A percentile compares a stretch with the other conserved stretches of the same genome.
phyloP scores from a whole-genome alignment of 2,113 vertebrate genomes.

The Camelus dromedarius region DNA sequence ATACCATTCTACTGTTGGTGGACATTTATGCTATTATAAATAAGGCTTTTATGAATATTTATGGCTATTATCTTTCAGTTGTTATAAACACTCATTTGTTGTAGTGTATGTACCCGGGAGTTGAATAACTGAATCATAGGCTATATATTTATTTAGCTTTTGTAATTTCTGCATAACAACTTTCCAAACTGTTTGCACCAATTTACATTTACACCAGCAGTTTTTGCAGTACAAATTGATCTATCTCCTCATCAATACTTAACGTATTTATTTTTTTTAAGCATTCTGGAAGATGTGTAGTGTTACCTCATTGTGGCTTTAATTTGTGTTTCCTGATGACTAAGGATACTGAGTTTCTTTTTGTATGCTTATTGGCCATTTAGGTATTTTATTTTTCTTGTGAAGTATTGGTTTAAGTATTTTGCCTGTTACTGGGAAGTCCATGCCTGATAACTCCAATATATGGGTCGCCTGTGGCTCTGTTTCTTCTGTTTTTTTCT shows the following conservation, averaged over 20 bases:
- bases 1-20: neutral
- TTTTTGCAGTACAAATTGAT: neutral
- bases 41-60: neutral
- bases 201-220: neutral
- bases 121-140: neutral
- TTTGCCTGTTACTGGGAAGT: neutral
- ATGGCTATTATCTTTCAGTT: neutral
- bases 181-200: neutral
- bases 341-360: neutral
- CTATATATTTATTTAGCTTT: neutral
- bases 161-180: neutral
- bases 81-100: neutral
- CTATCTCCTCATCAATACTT: neutral
- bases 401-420: neutral
- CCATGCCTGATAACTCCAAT: neutral
- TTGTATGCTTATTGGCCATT: neutral
- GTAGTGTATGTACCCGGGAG: neutral
- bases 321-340: neutral
- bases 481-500: slow-evolving; percentile 14
- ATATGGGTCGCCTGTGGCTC: neutral
- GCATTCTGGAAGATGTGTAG: neutral
- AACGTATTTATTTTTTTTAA: neutral
- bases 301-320: neutral
- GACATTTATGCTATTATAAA: neutral
- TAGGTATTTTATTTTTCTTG: neutral